Percentiles rank a stretch among this genome's conserved stretches.
phyloP scores from a whole-genome alignment of 35 echinoderm and acorn worm species.

The Chiridota heheva region DNA sequence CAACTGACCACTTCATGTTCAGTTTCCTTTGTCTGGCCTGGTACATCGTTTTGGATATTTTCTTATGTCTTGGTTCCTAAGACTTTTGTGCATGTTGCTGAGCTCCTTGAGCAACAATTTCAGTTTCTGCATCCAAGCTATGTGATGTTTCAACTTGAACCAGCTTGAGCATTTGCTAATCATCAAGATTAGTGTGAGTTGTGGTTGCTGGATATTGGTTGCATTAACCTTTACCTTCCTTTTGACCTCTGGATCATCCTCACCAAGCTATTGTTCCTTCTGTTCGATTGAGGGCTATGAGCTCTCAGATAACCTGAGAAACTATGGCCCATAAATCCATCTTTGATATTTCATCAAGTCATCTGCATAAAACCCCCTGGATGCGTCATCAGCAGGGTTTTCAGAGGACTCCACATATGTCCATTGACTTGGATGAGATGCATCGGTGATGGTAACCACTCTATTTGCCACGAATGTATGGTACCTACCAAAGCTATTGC shows the following conservation, averaged over 20 bases:
- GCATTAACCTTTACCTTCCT: neutral
- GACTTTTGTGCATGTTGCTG: slow-evolving; percentile 6
- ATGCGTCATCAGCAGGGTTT: slow-evolving; percentile 59
- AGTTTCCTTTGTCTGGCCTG: slow-evolving; percentile 2
- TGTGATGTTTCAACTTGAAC: slow-evolving; percentile 24
- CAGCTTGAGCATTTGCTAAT: slow-evolving; percentile 29
- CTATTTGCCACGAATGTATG: slow-evolving; percentile 58
- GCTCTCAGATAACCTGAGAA: slow-evolving; percentile 10
- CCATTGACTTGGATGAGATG: slow-evolving; percentile 39
- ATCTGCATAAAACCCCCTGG: too few species aligned
- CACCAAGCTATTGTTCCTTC: neutral
- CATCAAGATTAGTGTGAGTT: neutral
- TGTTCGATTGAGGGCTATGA: slow-evolving; percentile 3
- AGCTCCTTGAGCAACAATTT: slow-evolving; percentile 16
- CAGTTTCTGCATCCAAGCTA: slow-evolving; percentile 30
- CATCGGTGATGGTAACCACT: slow-evolving; percentile 41
- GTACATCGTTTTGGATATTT: slow-evolving; percentile 1
- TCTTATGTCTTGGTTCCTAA: neutral
- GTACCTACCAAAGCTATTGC: slow-evolving; percentile 36
- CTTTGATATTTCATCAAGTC: too few species aligned
- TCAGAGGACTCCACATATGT: slow-evolving; percentile 23
- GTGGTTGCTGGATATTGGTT: neutral
- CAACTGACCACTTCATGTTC: neutral
- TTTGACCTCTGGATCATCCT: slow-evolving; percentile 15
- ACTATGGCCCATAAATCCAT: slow-evolving; percentile 41